Evolutionary conservation across 92 coral and sea anemone species (phyloP).

Genomic region (Anthopleura xanthogrammica): DNA sequence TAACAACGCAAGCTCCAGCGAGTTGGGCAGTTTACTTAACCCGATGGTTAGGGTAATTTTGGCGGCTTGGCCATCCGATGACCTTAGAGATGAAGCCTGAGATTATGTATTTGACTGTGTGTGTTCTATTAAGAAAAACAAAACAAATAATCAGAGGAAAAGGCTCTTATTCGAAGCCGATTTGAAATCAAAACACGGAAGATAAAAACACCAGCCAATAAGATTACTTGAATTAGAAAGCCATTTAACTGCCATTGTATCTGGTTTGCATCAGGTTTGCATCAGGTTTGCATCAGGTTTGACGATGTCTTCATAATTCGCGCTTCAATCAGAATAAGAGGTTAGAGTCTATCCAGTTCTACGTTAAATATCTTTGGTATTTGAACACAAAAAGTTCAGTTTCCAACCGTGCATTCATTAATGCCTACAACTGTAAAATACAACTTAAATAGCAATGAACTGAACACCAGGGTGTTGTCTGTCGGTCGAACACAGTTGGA

Average conservation of each 20-base stretch:
- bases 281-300: not conserved
- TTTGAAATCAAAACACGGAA: not conserved
- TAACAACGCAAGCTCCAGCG: not conserved
- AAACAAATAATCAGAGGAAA: not conserved
- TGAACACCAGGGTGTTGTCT: no score
- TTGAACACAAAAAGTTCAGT: no score
- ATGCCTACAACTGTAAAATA: no score
- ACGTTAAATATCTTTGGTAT: no score
- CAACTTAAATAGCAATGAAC: no score
- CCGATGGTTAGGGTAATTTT: not conserved
- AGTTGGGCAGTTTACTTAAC: not conserved
- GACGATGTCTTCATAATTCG: no score
- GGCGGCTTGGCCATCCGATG: not conserved
- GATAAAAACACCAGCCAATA: not conserved
- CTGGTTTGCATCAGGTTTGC: not conserved
- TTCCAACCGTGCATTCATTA: no score
- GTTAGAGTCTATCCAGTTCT: no score
- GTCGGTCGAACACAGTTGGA: no score
- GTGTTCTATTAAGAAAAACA: not conserved
- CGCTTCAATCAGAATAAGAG: no score
- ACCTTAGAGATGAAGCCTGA: not conserved
- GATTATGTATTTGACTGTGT: not conserved
- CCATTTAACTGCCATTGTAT: not conserved
- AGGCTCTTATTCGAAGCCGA: not conserved
- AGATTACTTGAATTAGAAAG: not conserved